Evolutionary conservation across 2,797 vertebrate species (phyloP).

Genomic region (Allobates femoralis): DNA sequence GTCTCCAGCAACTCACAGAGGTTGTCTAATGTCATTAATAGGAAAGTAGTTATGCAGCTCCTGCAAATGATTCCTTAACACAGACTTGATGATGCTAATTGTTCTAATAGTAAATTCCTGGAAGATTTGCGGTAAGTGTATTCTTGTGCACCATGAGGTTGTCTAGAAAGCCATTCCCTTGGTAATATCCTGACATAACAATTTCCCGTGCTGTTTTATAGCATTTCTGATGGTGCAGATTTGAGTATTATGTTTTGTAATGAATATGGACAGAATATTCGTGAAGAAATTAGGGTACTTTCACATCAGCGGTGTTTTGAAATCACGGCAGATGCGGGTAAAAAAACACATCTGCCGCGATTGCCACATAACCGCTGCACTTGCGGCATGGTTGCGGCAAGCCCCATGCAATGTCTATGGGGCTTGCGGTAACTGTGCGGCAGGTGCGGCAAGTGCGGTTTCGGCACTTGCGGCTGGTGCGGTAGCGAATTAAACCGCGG

Average conservation of each 20-base stretch:
- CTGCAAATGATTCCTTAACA: constrained; percentile 5
- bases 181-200: background rate
- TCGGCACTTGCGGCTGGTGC: too few relatives aligned
- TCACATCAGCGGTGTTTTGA: too few relatives aligned
- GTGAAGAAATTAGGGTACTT: background rate
- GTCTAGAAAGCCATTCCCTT: background rate
- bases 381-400: too few relatives aligned
- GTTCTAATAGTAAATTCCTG: constrained; percentile 26
- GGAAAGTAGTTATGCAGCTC: constrained; percentile 4
- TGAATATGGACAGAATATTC: background rate
- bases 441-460: too few relatives aligned
- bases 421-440: too few relatives aligned
- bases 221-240: background rate
- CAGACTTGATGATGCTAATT: background rate
- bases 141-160: background rate
- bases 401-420: too few relatives aligned
- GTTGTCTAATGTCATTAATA: constrained; percentile 21
- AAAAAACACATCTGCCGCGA: too few relatives aligned
- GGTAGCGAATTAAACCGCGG: too few relatives aligned
- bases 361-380: too few relatives aligned
- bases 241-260: background rate
- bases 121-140: background rate
- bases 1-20: constrained; percentile 20
- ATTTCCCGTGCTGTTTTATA: background rate
- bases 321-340: too few relatives aligned